A percentile compares a stretch with the other conserved stretches of the same genome.
Evolutionary conservation across 2,797 vertebrate genomes (phyloP).

Genomic region (Rhinatrema bivittatum): DNA sequence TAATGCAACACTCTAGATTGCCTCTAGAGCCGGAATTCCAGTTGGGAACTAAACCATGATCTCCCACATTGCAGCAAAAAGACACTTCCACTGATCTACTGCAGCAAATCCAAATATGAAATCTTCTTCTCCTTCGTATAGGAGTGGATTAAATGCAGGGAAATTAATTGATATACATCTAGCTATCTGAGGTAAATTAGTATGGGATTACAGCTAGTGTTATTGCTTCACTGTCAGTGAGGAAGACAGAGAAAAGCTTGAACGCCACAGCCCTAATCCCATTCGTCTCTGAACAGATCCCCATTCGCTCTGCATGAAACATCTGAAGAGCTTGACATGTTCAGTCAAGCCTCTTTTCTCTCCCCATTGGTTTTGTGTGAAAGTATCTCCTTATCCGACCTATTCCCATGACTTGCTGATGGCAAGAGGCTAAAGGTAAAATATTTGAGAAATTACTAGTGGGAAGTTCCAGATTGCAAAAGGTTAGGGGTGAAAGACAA

Average conservation of each 20-base stretch:
- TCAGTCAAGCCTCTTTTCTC: background rate
- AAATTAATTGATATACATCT: too few relatives aligned
- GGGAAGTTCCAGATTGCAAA: background rate
- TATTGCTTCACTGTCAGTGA: background rate
- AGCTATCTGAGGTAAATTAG: too few relatives aligned
- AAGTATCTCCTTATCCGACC: background rate
- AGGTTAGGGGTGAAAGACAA: conserved; percentile 1
- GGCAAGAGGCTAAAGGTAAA: background rate
- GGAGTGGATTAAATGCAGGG: too few relatives aligned
- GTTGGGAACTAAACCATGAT: too few relatives aligned
- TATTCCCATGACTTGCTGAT: background rate
- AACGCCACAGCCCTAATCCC: background rate
- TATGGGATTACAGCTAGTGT: too few relatives aligned
- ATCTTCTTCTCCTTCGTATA: too few relatives aligned
- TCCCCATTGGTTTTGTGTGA: conserved; percentile 1
- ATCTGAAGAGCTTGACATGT: background rate
- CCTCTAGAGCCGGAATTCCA: too few relatives aligned
- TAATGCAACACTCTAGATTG: too few relatives aligned
- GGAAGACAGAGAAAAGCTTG: background rate
- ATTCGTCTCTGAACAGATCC: background rate
- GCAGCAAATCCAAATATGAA: too few relatives aligned
- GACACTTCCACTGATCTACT: too few relatives aligned
- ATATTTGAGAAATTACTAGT: background rate
- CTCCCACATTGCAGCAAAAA: too few relatives aligned
- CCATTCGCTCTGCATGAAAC: background rate